phyloP scores from a whole-genome alignment of 1,140 invertebrate genomes.

The Forficula auricularia region DNA sequence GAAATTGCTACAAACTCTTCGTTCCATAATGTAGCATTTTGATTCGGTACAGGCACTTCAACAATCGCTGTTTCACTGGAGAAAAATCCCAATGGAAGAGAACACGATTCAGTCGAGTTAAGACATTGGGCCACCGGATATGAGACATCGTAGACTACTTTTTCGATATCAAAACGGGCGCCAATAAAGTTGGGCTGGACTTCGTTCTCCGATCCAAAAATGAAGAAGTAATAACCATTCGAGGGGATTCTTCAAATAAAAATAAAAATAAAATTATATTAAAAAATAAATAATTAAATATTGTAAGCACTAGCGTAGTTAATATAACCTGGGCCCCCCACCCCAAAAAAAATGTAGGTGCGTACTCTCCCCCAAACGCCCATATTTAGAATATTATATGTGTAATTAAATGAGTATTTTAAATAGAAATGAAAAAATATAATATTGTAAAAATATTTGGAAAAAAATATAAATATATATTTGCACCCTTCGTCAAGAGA shows the following conservation, averaged over 20 bases:
- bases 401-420: no score
- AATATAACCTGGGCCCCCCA: no score
- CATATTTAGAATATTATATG: no score
- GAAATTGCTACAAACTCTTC: slow-evolving; percentile 53
- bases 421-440: no score
- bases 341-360: no score
- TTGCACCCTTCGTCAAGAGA: no score
- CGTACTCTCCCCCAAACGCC: no score
- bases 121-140: slow-evolving; percentile 31
- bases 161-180: slow-evolving; percentile 46
- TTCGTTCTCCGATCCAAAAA: slow-evolving; percentile 66
- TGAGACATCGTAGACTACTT: slow-evolving; percentile 45
- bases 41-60: slow-evolving; percentile 14
- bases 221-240: slow-evolving; percentile 65
- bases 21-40: slow-evolving; percentile 47
- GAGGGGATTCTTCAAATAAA: slow-evolving; percentile 45
- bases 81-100: slow-evolving; percentile 45
- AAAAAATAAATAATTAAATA: no score
- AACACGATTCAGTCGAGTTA: slow-evolving; percentile 42
- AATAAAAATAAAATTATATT: no score
- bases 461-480: no score
- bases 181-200: slow-evolving; percentile 46
- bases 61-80: slow-evolving; percentile 40
- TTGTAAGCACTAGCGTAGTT: no score
- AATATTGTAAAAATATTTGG: no score